Evolutionary conservation across 2,888 invertebrate species (phyloP).

Genomic region (Cephus sareptanus): DNA sequence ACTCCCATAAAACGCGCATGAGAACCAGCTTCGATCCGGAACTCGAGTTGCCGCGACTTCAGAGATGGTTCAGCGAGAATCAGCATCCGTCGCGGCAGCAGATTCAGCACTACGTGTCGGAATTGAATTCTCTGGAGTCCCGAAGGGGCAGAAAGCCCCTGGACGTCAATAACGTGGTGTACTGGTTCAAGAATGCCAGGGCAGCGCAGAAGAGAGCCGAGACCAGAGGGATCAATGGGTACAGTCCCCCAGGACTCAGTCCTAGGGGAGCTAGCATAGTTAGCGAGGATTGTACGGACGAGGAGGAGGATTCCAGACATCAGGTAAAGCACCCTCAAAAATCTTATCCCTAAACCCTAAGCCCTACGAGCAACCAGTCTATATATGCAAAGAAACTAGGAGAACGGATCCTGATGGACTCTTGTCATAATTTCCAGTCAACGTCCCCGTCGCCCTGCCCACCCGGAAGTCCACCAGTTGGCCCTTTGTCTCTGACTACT

Average conservation of each 20-base stretch:
- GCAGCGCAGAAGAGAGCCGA: constrained; percentile 95
- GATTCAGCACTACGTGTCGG: constrained; percentile 95
- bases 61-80: constrained; percentile 97
- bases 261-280: constrained; percentile 64
- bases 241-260: constrained; percentile 63
- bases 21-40: constrained; percentile 97
- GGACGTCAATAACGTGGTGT: constrained; percentile 95
- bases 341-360: neutral
- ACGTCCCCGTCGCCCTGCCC: constrained; percentile 60
- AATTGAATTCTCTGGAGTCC: constrained; percentile 92
- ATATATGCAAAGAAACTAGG: neutral
- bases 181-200: constrained; percentile 98
- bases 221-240: constrained; percentile 66
- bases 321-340: constrained; percentile 51
- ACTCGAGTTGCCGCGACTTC: constrained; percentile 93
- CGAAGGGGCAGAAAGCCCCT: constrained; percentile 92
- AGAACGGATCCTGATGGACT: constrained; percentile 19
- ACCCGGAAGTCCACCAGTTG: constrained; percentile 58
- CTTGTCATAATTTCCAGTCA: constrained; percentile 42
- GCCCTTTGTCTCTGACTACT: constrained; percentile 60
- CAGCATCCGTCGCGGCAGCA: constrained; percentile 97
- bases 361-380: neutral
- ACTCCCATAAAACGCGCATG: constrained; percentile 88
- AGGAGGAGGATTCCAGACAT: constrained; percentile 69
- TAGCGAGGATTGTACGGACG: constrained; percentile 64